Percentiles rank a stretch among this genome's conserved stretches.
phyloP scores from a whole-genome alignment of 2,888 invertebrate genomes.

The Philonicus albiceps region DNA sequence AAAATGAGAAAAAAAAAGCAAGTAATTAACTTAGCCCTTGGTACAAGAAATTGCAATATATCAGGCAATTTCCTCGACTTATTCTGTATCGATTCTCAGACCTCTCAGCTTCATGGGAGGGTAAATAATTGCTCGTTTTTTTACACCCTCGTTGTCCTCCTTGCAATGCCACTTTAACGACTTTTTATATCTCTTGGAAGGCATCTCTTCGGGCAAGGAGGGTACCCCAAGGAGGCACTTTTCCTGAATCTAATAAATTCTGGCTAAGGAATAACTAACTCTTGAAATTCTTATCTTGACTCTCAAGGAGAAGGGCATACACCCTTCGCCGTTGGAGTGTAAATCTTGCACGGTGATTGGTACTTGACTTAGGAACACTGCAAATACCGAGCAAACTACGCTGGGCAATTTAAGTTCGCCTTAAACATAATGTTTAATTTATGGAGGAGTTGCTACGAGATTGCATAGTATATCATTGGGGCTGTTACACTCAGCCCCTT shows the following conservation, averaged over 20 bases:
- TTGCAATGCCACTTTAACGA: constrained; percentile 5
- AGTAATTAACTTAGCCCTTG: background rate
- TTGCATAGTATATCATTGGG: background rate
- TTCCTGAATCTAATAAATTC: constrained; percentile 19
- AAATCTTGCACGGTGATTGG: constrained; percentile 12
- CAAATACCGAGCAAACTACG: constrained; percentile 2
- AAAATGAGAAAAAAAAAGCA: background rate
- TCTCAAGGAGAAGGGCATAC: background rate
- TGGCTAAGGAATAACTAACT: constrained; percentile 14
- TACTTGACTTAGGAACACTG: background rate
- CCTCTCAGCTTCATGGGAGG: background rate
- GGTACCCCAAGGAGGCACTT: background rate
- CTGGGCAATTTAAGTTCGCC: background rate
- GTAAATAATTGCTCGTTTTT: constrained; percentile 11
- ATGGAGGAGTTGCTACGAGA: background rate
- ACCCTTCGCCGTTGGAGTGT: background rate
- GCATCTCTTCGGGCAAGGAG: background rate
- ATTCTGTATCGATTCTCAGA: background rate
- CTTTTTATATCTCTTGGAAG: constrained; percentile 7
- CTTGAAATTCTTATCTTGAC: constrained; percentile 13
- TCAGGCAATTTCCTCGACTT: constrained; percentile 5
- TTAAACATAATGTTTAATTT: constrained; percentile 25
- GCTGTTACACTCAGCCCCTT: background rate
- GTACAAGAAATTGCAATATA: background rate
- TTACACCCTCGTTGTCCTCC: constrained; percentile 1